These are phyloP conservation scores for Latheticus oryzae DNA, from an alignment of 2,888 invertebrate species.

Conservation along the genomic window DNA sequence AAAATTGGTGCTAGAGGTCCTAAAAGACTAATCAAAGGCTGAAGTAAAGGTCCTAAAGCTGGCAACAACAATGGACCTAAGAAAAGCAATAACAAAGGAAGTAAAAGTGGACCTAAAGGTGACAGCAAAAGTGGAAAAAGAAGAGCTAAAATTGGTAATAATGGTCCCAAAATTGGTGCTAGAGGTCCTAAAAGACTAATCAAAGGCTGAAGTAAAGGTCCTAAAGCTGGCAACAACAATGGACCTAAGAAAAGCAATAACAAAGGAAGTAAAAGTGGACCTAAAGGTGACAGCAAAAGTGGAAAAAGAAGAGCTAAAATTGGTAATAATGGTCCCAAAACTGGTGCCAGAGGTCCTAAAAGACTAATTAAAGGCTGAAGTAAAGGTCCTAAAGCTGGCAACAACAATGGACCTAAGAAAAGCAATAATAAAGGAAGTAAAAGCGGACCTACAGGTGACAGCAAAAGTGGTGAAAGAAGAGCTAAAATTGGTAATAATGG, in stretches of 20 bases:
- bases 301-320: conserved; percentile 10
- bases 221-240: neutral
- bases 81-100: neutral
- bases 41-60: neutral
- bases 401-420: conserved; percentile 2
- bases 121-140: neutral
- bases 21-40: neutral
- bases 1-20: conserved; percentile 1
- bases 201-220: too few relatives aligned
- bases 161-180: conserved; percentile 8
- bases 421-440: neutral
- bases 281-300: neutral
- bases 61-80: neutral
- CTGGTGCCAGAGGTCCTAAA: conserved; percentile 1
- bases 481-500: conserved; percentile 5
- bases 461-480: neutral
- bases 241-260: neutral
- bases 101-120: conserved; percentile 11
- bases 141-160: conserved; percentile 1
- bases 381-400: conserved; percentile 9
- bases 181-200: too few relatives aligned
- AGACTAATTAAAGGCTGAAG: neutral
- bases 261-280: conserved; percentile 13
- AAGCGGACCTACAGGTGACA: neutral
- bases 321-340: conserved; percentile 5